Evolutionary conservation across 2,888 invertebrate genomes (phyloP).

Genomic region (Heteromyza rotundicornis): DNA sequence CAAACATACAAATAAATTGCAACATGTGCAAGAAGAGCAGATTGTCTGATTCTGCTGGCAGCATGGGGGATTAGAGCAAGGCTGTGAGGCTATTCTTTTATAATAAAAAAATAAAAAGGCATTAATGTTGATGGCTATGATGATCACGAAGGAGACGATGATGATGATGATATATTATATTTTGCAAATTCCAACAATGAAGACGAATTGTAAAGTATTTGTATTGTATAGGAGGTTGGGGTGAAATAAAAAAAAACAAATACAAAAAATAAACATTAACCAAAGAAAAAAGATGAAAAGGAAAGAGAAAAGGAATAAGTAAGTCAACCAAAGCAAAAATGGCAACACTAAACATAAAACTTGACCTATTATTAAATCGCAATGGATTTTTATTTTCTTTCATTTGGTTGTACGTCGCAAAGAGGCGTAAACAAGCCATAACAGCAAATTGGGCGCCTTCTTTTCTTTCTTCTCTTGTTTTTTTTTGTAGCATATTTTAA

Average conservation of each 20-base stretch:
- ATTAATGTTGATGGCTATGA: too few relatives aligned
- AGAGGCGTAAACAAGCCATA: too few relatives aligned
- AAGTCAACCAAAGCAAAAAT: neutral
- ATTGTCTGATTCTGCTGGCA: neutral
- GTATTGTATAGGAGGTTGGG: neutral
- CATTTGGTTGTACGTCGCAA: too few relatives aligned
- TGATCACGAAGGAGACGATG: too few relatives aligned
- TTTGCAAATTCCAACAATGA: neutral
- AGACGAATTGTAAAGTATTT: neutral
- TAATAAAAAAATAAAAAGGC: too few relatives aligned
- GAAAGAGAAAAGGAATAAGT: neutral
- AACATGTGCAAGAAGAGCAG: neutral
- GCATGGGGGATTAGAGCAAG: neutral
- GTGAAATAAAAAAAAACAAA: neutral
- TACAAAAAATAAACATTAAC: neutral
- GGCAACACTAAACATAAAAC: neutral
- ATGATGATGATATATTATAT: neutral
- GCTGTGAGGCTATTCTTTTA: too few relatives aligned
- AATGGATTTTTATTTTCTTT: too few relatives aligned
- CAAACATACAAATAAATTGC: conserved; percentile 1
- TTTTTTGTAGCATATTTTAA: too few relatives aligned
- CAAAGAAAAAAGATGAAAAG: neutral
- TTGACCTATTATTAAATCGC: neutral
- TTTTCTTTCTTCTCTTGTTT: too few relatives aligned
- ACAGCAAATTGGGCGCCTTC: too few relatives aligned